phyloP scores from a whole-genome alignment of 2,797 vertebrate species.

The Sciurus vulgaris region DNA sequence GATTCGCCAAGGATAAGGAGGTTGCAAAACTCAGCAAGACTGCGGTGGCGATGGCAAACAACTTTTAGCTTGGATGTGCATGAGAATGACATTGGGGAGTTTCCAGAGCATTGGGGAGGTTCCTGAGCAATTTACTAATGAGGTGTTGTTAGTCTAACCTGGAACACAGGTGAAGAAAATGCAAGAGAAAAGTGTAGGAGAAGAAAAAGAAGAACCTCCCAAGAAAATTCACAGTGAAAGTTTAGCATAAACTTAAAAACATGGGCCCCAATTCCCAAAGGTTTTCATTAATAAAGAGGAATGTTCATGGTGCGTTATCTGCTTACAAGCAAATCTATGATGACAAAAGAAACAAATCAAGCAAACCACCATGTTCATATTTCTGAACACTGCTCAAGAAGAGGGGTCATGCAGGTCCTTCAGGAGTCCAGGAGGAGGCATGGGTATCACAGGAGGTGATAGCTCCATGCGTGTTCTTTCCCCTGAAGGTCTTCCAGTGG shows the following conservation, averaged over 20 bases:
- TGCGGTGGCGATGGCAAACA: neutral
- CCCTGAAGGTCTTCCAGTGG: neutral
- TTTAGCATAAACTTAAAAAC: neutral
- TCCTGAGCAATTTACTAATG: neutral
- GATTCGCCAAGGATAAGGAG: neutral
- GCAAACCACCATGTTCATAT: neutral
- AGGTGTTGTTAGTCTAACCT: neutral
- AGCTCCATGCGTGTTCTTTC: no score
- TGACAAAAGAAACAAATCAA: neutral
- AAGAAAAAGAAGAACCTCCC: neutral
- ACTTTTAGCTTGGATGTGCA: neutral
- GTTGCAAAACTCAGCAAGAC: neutral
- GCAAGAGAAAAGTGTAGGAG: neutral
- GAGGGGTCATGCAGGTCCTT: neutral
- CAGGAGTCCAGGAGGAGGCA: neutral
- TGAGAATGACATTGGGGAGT: neutral
- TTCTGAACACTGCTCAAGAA: neutral
- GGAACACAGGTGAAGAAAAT: neutral
- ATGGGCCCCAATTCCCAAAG: neutral
- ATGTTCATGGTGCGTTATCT: neutral
- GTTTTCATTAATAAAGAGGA: neutral
- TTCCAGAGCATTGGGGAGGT: no score
- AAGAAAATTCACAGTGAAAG: neutral
- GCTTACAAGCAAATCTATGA: neutral
- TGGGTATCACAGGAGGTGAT: no score